A percentile compares a stretch with the other conserved stretches of the same genome.
Evolutionary conservation across 2,797 vertebrate genomes (phyloP).

Genomic region (Sebastes reedi): DNA sequence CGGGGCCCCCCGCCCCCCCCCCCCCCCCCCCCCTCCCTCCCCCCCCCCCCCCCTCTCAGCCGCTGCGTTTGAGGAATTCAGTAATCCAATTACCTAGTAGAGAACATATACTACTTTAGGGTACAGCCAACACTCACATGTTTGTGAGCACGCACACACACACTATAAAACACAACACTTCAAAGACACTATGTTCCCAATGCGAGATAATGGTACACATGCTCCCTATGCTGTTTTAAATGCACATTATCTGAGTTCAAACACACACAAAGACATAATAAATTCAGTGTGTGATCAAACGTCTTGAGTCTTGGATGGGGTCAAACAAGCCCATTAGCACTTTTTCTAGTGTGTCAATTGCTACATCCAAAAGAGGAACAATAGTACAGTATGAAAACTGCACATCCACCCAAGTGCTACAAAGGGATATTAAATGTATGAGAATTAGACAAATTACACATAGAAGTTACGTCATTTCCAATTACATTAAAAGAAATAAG

Average conservation of each 20-base stretch:
- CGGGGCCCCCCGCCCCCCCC: too few species aligned
- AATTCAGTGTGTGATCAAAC: slow-evolving; percentile 35
- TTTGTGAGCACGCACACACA: slow-evolving; percentile 41
- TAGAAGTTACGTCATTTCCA: not conserved
- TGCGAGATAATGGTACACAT: slow-evolving; percentile 41
- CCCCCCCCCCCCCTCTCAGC: too few species aligned
- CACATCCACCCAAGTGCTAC: not conserved
- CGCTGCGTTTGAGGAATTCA: slow-evolving; percentile 72
- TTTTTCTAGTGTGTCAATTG: slow-evolving; percentile 17
- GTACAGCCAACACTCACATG: slow-evolving; percentile 41
- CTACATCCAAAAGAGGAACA: not conserved
- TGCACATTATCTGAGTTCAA: slow-evolving; percentile 42
- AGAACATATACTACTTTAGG: slow-evolving; percentile 76
- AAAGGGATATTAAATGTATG: not conserved
- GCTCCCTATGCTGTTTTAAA: slow-evolving; percentile 57
- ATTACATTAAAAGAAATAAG: not conserved
- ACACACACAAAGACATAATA: slow-evolving; percentile 23
- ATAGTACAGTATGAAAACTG: not conserved
- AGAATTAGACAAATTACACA: not conserved
- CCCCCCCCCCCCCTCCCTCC: too few species aligned
- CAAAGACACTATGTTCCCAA: slow-evolving; percentile 62
- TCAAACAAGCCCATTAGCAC: slow-evolving; percentile 31
- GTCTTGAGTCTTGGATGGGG: not conserved
- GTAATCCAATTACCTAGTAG: slow-evolving; percentile 77
- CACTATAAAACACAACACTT: slow-evolving; percentile 49